These are phyloP conservation scores for Bombyx mandarina DNA, from an alignment of 1,140 invertebrate species.

Conservation along the genomic window DNA sequence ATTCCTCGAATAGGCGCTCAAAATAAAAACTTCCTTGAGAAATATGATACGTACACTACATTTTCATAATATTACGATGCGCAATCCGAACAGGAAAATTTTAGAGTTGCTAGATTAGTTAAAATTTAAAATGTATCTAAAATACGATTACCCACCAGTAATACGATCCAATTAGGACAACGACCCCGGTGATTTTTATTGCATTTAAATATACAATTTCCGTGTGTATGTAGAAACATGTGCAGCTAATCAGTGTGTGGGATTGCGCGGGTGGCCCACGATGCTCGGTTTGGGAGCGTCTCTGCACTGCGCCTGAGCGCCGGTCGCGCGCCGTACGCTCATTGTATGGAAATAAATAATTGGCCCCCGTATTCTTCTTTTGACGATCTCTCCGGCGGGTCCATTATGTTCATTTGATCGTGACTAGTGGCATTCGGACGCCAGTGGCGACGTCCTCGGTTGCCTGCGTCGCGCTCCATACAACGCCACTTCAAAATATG, in stretches of 20 bases:
- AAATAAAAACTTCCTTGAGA: no score
- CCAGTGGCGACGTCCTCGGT: slow-evolving; percentile 55
- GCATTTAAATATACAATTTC: slow-evolving; percentile 10
- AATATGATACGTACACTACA: no score
- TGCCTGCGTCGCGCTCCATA: slow-evolving; percentile 40
- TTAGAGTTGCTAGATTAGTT: no score
- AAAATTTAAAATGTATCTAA: no score
- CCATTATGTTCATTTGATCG: slow-evolving; percentile 60
- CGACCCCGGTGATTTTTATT: slow-evolving; percentile 3
- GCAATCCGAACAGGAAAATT: no score
- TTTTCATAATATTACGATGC: no score
- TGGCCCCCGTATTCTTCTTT: slow-evolving; percentile 66
- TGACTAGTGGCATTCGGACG: slow-evolving; percentile 60
- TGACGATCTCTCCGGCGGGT: slow-evolving; percentile 56
- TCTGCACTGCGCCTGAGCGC: slow-evolving; percentile 43
- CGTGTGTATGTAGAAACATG: slow-evolving; percentile 2
- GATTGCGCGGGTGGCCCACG: slow-evolving; percentile 2
- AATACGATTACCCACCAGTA: no score
- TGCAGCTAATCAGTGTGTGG: neutral
- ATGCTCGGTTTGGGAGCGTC: slow-evolving; percentile 31
- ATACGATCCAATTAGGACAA: neutral
- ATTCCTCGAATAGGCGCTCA: no score
- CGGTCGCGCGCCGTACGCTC: slow-evolving; percentile 37
- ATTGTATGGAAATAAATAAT: slow-evolving; percentile 67
- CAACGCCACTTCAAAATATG: slow-evolving; percentile 35